Base-by-base conservation (phyloP, 2,888 invertebrate species). In the Agonopterix subpropinquella region DNA sequence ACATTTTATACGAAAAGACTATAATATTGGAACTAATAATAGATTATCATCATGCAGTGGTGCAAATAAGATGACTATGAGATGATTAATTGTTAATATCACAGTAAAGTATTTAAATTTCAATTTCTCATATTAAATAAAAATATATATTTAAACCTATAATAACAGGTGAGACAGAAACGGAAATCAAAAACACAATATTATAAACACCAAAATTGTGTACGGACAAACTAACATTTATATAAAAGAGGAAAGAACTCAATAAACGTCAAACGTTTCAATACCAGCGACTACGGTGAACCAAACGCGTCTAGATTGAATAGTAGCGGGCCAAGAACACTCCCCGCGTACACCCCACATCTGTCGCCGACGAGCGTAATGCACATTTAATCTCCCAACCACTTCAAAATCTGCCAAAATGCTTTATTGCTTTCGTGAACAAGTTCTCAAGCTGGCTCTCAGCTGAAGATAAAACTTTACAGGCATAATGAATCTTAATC, bases 401-500 rank as follows among this genome's bases (percentile, higher is more conserved):
- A 80, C 78, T 80, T 78, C 77, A 75, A 81, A 85, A 86, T 84
- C 80, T 77, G 79, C 79, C 84, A 81, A 86, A 86, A 86, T 86
- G 85, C 81, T 87, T 87, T 87, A 87, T 86, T 80, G 81, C 84
- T 76, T 67, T 62, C 73, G 66, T 67, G 76, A 80, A 79, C 75
- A 81, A 81, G 73, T 77, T 73, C 64, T 65, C 73, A 71, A 80
- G 77, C 73, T 73, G 72, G 66, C 67, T 66, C 71, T 70, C 70
- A 55, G 48, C 58, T 63, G 56, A 65, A 81, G 85, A 86, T 86
- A 85, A 86, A 86, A 87, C 85, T 87, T 86, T 78, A 80, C 77
- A 81, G 70, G 80, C 80, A 82, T 85, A 86, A 86, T 86, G 87
- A 86, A 85, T 86, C 85, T 80, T 83, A 85, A 84, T 83, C 80